Evolutionary conservation across 1,140 invertebrate genomes (phyloP), one percentile per base, ranked within the genome.

Genomic region (Atopsyche davidsoni): DNA sequence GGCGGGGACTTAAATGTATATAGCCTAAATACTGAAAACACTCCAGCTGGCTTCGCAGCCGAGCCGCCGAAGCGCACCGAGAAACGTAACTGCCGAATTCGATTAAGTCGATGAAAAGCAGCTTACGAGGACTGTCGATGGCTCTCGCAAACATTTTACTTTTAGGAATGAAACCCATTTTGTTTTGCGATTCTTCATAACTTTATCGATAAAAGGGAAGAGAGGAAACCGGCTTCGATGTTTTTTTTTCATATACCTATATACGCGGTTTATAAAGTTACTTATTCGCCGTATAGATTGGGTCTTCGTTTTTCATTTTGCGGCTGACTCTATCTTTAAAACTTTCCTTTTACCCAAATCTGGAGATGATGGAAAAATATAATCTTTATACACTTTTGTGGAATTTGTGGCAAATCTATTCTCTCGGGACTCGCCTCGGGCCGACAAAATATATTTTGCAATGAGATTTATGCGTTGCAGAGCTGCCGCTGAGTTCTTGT

Each of bases 61-160:
- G n/a, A n/a, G n/a, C n/a, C n/a, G n/a, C n/a, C n/a, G n/a, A n/a
- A n/a, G n/a, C n/a, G n/a, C n/a, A 28, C 6, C 24, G 24, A 28
- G 4, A 43, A 51, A 44, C 24, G 42, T 44, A 44, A 35, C 41
- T 38, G 42, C 49, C 25, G 34, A 51, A 51, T 51, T 51, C 42
- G 41, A 51, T 51, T 45, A 51, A 36, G 31, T 24, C 19, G 13
- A 35, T 23, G 40, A 44, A 51, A 44, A 36, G 34, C 35, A 50
- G 42, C 18, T 19, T 34, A 19, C 25, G 2, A 39, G 13, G 35
- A 48, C 34, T 35, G 17, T n/a, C 11, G 31, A 39, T n/a, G 36
- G 22, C 32, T 31, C 38, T 3, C 11, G 36, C 14, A 36, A 36
- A 36, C 9, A 36, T 6, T 28, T 6, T 28, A n/a, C 24, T 6